phyloP scores from a whole-genome alignment of 2,113 vertebrate species.

The Camelus bactrianus region DNA sequence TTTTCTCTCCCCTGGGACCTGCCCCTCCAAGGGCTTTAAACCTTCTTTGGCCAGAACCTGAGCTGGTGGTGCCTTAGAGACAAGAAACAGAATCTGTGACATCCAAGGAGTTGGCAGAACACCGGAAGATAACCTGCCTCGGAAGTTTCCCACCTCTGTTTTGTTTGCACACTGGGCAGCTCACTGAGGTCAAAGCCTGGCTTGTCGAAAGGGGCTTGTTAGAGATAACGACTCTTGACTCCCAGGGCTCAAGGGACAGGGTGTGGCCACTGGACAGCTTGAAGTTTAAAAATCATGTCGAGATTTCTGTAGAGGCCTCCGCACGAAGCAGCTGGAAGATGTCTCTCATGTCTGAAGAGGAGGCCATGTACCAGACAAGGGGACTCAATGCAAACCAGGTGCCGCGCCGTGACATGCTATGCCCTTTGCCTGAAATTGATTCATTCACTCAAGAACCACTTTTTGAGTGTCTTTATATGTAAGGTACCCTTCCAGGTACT shows the following conservation, averaged over 20 bases:
- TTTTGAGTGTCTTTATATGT: background rate
- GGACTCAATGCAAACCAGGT: background rate
- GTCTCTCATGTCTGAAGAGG: background rate
- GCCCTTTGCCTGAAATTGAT: background rate
- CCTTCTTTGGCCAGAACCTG: background rate
- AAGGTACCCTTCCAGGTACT: background rate
- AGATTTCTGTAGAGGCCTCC: background rate
- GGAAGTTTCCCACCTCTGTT: background rate
- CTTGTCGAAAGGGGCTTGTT: background rate
- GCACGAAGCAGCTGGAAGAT: background rate
- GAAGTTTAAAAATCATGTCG: constrained; percentile 1
- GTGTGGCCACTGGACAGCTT: background rate
- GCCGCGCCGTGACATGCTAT: rapidly evolving
- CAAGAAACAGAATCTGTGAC: constrained; percentile 1
- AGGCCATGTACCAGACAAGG: background rate
- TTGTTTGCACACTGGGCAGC: background rate
- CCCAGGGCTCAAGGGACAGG: background rate
- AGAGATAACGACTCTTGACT: constrained; percentile 32
- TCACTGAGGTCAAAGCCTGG: background rate
- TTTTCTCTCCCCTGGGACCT: background rate
- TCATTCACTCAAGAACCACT: background rate
- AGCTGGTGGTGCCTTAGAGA: background rate
- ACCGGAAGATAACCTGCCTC: constrained; percentile 15
- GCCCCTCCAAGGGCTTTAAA: background rate
- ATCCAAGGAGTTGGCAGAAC: background rate